Conservation (phyloP, 2,113 vertebrate genomes). For the Desmodus rotundus region DNA sequence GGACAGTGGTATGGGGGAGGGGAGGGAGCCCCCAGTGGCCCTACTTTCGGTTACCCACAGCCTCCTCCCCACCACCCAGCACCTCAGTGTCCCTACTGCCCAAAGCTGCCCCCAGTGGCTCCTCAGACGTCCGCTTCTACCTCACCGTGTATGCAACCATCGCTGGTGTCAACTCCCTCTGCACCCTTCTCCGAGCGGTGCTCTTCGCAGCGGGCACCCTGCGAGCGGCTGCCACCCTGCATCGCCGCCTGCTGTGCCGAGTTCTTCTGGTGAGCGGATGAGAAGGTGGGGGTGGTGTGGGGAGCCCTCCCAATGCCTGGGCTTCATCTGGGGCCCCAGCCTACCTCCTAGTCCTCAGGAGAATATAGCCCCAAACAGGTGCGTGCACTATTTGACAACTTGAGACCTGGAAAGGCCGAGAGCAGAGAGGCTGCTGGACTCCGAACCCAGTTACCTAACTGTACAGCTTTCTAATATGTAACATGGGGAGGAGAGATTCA, state of each 20-base stretch:
- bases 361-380: background rate
- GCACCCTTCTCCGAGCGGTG: constrained; percentile 90
- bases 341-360: background rate
- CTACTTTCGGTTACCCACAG: constrained; percentile 43
- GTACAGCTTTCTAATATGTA: background rate
- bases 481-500: background rate
- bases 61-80: constrained; percentile 77
- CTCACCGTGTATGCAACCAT: constrained; percentile 89
- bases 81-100: constrained; percentile 65
- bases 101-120: constrained; percentile 70
- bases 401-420: background rate
- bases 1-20: background rate
- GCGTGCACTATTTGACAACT: background rate
- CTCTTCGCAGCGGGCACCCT: constrained; percentile 91
- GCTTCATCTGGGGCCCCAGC: accelerated
- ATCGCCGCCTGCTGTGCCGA: constrained; percentile 85
- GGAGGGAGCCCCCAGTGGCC: background rate
- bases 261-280: constrained; percentile 85
- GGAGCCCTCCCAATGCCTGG: background rate
- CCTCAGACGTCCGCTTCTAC: constrained; percentile 88
- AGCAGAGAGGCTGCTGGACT: background rate
- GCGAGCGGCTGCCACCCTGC: constrained; percentile 86
- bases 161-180: constrained; percentile 89
- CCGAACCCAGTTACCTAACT: background rate
- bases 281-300: background rate